Percentiles rank a stretch among this genome's conserved stretches.
Evolutionary conservation across 2,797 vertebrate genomes (phyloP).

Genomic region (Poeciliopsis turneri): DNA sequence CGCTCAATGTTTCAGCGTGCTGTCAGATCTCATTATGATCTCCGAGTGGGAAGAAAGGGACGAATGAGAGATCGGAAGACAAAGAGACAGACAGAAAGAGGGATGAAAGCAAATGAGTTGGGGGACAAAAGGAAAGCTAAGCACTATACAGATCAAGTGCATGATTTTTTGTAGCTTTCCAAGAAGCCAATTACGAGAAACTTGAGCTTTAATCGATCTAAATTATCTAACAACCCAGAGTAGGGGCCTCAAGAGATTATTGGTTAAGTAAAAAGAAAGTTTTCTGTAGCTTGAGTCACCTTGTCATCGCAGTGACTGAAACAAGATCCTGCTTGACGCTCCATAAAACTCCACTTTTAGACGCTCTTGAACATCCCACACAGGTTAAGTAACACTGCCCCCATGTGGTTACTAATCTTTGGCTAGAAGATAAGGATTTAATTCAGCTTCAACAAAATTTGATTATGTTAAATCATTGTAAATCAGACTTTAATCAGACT

Average conservation of each 20-base stretch:
- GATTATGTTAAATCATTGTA: not conserved
- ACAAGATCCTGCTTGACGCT: conserved; percentile 46
- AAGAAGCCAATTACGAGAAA: conserved; percentile 42
- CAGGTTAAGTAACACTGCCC: conserved; percentile 59
- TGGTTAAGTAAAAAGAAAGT: conserved; percentile 48
- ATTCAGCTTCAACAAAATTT: not conserved
- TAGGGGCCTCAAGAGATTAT: conserved; percentile 21
- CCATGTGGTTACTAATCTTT: conserved; percentile 59
- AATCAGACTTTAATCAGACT: no score
- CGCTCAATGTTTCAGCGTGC: conserved; percentile 77
- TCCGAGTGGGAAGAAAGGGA: conserved; percentile 58
- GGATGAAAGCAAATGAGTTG: conserved; percentile 40
- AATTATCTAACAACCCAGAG: conserved; percentile 29
- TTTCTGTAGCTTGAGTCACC: conserved; percentile 16
- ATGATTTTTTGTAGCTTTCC: conserved; percentile 32
- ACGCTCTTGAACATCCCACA: conserved; percentile 7
- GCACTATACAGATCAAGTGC: conserved; percentile 26
- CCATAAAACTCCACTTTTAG: conserved; percentile 38
- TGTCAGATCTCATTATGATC: conserved; percentile 78
- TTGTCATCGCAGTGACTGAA: conserved; percentile 33
- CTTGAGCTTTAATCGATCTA: conserved; percentile 18
- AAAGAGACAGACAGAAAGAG: conserved; percentile 49
- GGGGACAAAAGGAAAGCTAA: conserved; percentile 32
- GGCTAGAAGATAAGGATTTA: not conserved
- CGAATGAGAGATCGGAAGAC: conserved; percentile 62